Evolutionary conservation across 2,888 invertebrate genomes (phyloP).

Genomic region (Drosophila phalerata): DNA sequence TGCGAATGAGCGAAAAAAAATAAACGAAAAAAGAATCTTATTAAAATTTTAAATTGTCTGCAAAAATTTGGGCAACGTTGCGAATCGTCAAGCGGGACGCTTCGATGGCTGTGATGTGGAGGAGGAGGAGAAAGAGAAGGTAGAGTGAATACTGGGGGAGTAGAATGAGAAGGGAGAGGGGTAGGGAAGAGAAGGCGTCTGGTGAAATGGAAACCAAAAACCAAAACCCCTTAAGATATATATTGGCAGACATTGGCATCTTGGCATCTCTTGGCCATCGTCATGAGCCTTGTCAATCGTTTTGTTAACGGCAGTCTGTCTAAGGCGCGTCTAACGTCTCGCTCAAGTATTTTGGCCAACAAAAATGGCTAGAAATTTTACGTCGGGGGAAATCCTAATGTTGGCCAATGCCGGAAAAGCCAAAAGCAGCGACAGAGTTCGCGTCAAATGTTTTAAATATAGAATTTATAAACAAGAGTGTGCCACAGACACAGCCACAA

Average conservation of each 20-base stretch:
- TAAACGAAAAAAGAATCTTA: constrained; percentile 42
- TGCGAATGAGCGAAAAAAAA: constrained; percentile 28
- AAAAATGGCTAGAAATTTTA: constrained; percentile 68
- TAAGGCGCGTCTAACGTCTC: constrained; percentile 72
- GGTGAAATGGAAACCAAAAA: constrained; percentile 74
- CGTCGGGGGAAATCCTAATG: constrained; percentile 68
- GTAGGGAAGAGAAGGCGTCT: constrained; percentile 9
- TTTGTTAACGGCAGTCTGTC: constrained; percentile 49
- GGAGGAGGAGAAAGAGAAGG: neutral
- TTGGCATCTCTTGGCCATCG: constrained; percentile 18
- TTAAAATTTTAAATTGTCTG: constrained; percentile 80
- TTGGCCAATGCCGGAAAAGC: constrained; percentile 50
- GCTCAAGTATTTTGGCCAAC: constrained; percentile 48
- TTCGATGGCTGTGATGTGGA: neutral
- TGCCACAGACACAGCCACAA: constrained; percentile 11
- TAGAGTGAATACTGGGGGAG: neutral
- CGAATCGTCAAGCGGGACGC: constrained; percentile 45
- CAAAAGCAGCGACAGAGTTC: constrained; percentile 61
- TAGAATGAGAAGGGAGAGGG: neutral
- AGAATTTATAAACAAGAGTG: constrained; percentile 51
- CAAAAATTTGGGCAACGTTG: constrained; percentile 69
- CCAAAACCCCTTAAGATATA: constrained; percentile 33
- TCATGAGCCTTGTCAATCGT: constrained; percentile 67
- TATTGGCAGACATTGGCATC: constrained; percentile 49
- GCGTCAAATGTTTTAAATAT: constrained; percentile 72